These are phyloP conservation scores for Heliconius melpomene DNA, from an alignment of 1,140 invertebrate genomes.

Conservation along the genomic window DNA sequence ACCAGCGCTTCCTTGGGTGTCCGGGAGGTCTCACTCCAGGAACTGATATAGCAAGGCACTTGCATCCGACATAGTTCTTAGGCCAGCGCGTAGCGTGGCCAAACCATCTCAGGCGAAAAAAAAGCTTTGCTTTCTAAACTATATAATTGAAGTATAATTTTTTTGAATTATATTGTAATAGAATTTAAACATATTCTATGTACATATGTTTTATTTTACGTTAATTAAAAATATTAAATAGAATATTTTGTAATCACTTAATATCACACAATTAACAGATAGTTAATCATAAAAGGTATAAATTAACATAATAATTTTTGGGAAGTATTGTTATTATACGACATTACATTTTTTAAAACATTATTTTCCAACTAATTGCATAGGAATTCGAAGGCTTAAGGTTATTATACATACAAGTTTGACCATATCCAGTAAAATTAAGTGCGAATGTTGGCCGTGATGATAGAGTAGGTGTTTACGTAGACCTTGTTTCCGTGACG, in stretches of 20 bases:
- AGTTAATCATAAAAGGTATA: background rate
- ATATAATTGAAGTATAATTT: too few relatives aligned
- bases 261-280: background rate
- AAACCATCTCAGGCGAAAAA: too few relatives aligned
- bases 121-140: too few relatives aligned
- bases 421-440: constrained; percentile 35
- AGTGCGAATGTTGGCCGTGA: constrained; percentile 37
- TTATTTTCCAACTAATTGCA: constrained; percentile 27
- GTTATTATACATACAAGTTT: constrained; percentile 24
- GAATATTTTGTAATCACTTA: background rate
- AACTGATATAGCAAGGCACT: too few relatives aligned
- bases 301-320: background rate
- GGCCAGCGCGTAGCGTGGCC: too few relatives aligned
- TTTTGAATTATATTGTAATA: too few relatives aligned
- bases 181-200: too few relatives aligned
- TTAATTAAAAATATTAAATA: background rate
- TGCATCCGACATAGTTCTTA: too few relatives aligned
- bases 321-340: background rate
- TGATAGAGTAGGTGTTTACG: constrained; percentile 30
- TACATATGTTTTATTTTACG: too few relatives aligned
- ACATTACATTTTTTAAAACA: background rate
- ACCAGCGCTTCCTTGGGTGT: too few relatives aligned
- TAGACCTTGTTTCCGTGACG: constrained; percentile 40
- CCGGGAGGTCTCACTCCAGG: too few relatives aligned
- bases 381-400: constrained; percentile 35